Evolutionary conservation across 2,797 vertebrate species (phyloP).

Genomic region (Gymnoscopelus braueri): DNA sequence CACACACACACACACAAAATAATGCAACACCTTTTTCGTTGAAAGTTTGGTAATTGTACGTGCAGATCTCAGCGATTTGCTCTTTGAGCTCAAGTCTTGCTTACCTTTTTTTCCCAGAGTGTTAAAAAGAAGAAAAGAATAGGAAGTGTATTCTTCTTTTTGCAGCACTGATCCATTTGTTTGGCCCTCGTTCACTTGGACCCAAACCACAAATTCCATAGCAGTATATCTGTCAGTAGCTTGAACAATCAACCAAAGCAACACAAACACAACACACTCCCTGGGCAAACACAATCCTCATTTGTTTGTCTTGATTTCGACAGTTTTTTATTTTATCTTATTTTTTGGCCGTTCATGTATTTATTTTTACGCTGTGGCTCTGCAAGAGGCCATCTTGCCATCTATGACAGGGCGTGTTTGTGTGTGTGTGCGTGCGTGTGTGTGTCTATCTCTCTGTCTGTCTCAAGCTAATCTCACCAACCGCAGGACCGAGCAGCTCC

Average conservation of each 20-base stretch:
- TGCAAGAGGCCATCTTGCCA: no score
- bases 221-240: slow-evolving; percentile 39
- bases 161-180: slow-evolving; percentile 26
- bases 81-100: neutral
- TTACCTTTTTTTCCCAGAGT: slow-evolving; percentile 10
- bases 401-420: no score
- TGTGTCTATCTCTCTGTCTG: no score
- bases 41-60: neutral
- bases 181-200: slow-evolving; percentile 25
- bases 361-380: no score
- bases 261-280: neutral
- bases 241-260: slow-evolving; percentile 37
- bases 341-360: slow-evolving; percentile 13
- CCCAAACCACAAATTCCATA: slow-evolving; percentile 38
- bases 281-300: slow-evolving; percentile 38
- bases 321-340: neutral
- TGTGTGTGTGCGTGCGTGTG: no score
- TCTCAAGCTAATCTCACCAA: no score
- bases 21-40: neutral
- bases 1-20: neutral
- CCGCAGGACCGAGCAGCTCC: no score
- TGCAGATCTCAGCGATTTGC: slow-evolving; percentile 5
- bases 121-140: slow-evolving; percentile 11
- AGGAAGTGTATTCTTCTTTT: slow-evolving; percentile 22
- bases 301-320: no score